Percentiles rank a stretch among this genome's conserved stretches.
These are phyloP conservation scores for Gobio occitaniae DNA, from an alignment of 2,797 vertebrate genomes.

Conservation along the genomic window DNA sequence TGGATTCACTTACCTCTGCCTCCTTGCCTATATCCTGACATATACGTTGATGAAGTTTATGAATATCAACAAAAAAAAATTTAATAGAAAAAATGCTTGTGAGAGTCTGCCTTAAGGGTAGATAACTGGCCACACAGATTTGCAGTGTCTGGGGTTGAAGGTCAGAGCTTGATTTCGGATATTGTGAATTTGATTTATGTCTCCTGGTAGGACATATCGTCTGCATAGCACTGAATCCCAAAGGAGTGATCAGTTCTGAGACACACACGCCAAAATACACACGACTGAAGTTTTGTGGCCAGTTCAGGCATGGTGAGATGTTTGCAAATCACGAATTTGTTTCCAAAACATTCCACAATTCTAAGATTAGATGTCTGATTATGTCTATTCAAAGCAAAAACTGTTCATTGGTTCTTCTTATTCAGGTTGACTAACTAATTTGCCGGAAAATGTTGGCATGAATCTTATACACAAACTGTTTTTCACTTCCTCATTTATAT, in stretches of 20 bases:
- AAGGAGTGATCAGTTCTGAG: constrained; percentile 35
- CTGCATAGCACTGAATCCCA: constrained; percentile 48
- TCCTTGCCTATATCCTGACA: no score
- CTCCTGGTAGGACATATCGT: constrained; percentile 34
- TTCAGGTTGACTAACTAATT: not conserved
- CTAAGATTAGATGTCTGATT: constrained; percentile 34
- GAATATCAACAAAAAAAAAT: not conserved
- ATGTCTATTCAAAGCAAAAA: constrained; percentile 1
- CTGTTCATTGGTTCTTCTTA: not conserved
- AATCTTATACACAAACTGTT: not conserved
- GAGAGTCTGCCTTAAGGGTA: not conserved
- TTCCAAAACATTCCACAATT: constrained; percentile 41
- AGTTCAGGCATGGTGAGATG: constrained; percentile 4
- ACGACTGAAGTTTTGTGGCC: not conserved
- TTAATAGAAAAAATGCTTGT: no score
- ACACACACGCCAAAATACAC: constrained; percentile 43
- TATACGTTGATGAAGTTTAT: not conserved
- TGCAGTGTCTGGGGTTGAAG: not conserved
- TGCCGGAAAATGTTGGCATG: not conserved
- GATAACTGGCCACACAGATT: not conserved
- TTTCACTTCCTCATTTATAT: not conserved
- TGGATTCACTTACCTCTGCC: no score
- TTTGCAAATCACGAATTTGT: not conserved
- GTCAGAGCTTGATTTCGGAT: not conserved
- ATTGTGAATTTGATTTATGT: constrained; percentile 40